Percentiles rank a stretch among this genome's conserved stretches.
Evolutionary conservation across 2,888 invertebrate genomes (phyloP).

Genomic region (Timema cristinae): DNA sequence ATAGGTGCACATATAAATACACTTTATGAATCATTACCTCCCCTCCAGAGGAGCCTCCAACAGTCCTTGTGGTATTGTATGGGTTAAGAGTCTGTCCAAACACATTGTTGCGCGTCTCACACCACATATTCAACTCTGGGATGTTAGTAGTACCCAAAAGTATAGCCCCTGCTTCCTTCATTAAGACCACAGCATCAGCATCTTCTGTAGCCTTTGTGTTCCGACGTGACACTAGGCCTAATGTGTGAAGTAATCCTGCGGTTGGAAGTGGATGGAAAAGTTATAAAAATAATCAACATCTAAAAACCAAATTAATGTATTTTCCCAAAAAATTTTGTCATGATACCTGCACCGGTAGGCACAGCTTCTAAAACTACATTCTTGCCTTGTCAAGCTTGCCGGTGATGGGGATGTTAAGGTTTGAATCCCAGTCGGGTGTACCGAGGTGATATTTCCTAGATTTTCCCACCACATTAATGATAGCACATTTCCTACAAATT

Average conservation of each 20-base stretch:
- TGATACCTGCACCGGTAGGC: too few relatives aligned
- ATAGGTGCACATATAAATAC: too few relatives aligned
- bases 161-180: slow-evolving; percentile 80
- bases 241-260: slow-evolving; percentile 55
- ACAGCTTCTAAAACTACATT: too few relatives aligned
- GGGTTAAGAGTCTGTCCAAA: slow-evolving; percentile 90
- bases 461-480: too few relatives aligned
- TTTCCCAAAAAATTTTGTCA: too few relatives aligned
- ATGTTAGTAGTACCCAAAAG: slow-evolving; percentile 87
- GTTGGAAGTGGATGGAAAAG: slow-evolving; percentile 13
- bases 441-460: too few relatives aligned
- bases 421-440: too few relatives aligned
- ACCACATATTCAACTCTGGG: slow-evolving; percentile 92
- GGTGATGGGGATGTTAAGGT: too few relatives aligned
- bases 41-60: slow-evolving; percentile 92
- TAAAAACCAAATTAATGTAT: background rate
- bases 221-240: slow-evolving; percentile 60
- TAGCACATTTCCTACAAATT: too few relatives aligned
- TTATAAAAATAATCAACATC: background rate
- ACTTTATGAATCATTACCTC: too few relatives aligned
- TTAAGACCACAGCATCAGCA: slow-evolving; percentile 68
- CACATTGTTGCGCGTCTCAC: slow-evolving; percentile 82
- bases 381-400: too few relatives aligned
- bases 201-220: slow-evolving; percentile 63
- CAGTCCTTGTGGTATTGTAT: slow-evolving; percentile 77